These are phyloP conservation scores for Chrysomela aeneicollis DNA, from an alignment of 2,888 invertebrate genomes.

Conservation along the genomic window DNA sequence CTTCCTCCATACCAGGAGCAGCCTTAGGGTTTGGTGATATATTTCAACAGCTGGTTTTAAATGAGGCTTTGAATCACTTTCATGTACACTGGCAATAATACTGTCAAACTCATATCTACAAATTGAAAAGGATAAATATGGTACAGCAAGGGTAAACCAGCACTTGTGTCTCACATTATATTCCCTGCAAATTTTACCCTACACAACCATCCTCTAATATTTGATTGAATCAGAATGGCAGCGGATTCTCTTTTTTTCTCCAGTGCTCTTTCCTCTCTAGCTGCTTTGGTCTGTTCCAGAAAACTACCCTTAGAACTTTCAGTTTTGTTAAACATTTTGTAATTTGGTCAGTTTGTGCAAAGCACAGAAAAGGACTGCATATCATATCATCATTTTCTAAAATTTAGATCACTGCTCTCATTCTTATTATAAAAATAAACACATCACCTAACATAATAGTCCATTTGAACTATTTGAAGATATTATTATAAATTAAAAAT, in stretches of 20 bases:
- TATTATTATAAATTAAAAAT: too few relatives aligned
- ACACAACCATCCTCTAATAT: slow-evolving; percentile 77
- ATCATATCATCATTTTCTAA: slow-evolving; percentile 31
- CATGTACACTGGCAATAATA: slow-evolving; percentile 67
- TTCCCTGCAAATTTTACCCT: slow-evolving; percentile 69
- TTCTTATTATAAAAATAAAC: neutral
- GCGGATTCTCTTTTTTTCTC: slow-evolving; percentile 84
- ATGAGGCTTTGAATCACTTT: slow-evolving; percentile 61
- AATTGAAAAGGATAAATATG: slow-evolving; percentile 36
- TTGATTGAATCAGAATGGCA: slow-evolving; percentile 77
- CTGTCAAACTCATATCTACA: slow-evolving; percentile 80
- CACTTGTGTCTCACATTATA: slow-evolving; percentile 70
- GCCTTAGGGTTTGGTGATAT: slow-evolving; percentile 73
- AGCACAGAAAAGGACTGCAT: neutral
- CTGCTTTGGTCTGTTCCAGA: slow-evolving; percentile 89
- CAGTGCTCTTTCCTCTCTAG: slow-evolving; percentile 86
- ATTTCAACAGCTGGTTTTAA: slow-evolving; percentile 76
- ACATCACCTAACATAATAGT: too few relatives aligned
- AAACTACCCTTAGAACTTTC: slow-evolving; percentile 79
- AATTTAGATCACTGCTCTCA: neutral
- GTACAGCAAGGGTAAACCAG: neutral
- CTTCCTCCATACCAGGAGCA: slow-evolving; percentile 71
- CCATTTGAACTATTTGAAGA: too few relatives aligned
- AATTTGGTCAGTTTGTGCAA: neutral
- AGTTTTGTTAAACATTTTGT: slow-evolving; percentile 68